phyloP scores from a whole-genome alignment of 2,888 invertebrate species.

The Linhomoeus sp. region DNA sequence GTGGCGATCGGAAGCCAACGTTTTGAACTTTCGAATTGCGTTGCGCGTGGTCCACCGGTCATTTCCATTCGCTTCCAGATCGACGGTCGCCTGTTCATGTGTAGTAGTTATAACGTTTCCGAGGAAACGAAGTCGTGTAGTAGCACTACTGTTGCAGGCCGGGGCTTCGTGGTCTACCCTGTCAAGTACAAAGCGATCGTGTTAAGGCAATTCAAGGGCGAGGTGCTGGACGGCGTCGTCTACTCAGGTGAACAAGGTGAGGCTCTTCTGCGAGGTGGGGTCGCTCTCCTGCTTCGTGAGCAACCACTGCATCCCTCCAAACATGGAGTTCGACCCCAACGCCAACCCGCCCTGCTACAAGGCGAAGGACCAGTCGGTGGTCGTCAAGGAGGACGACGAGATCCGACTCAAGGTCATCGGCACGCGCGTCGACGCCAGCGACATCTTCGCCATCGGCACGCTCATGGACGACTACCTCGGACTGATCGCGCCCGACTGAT shows the following conservation, averaged over 20 bases:
- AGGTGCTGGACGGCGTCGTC: constrained; percentile 86
- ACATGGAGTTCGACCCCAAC: constrained; percentile 98
- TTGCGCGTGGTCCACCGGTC: too few species aligned
- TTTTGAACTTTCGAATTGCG: too few species aligned
- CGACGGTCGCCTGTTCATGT: too few species aligned
- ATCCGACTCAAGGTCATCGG: constrained; percentile 83
- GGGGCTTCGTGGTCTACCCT: constrained; percentile 95
- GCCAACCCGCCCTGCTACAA: constrained; percentile 94
- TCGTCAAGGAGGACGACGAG: constrained; percentile 23
- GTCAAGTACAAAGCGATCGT: constrained; percentile 98
- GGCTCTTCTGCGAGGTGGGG: constrained; percentile 97
- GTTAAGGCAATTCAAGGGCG: constrained; percentile 90
- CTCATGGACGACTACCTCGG: constrained; percentile 97
- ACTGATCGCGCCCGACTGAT: constrained; percentile 19
- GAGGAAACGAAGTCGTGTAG: too few species aligned
- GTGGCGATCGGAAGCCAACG: too few species aligned
- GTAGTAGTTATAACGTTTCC: too few species aligned
- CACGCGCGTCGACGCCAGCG: constrained; percentile 90
- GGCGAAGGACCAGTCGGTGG: constrained; percentile 10
- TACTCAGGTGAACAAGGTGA: constrained; percentile 56
- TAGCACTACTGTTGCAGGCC: constrained; percentile 44
- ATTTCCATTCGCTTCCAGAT: too few species aligned
- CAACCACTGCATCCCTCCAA: constrained; percentile 75
- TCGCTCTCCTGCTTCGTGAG: constrained; percentile 96
- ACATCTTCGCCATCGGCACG: constrained; percentile 98